Percentiles rank a stretch among this genome's conserved stretches.
Conservation (phyloP, 2,888 invertebrate species). For the Flexamia atlantica region DNA sequence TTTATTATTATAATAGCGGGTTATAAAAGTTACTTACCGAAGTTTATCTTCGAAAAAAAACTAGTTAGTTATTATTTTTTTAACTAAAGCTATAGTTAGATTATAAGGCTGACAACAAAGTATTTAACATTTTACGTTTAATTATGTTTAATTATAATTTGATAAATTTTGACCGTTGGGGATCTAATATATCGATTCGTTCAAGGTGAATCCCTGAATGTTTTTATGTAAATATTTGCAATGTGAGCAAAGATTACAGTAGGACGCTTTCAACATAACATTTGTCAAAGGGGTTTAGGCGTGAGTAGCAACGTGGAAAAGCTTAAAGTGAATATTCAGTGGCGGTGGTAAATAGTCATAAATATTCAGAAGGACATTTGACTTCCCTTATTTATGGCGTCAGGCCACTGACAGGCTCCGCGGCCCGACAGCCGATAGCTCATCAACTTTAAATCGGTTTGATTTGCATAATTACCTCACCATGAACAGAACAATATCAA, state of each 20-base stretch:
- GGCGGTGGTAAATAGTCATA: conserved; percentile 2
- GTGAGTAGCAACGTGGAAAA: conserved; percentile 12
- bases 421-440: conserved; percentile 13
- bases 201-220: too few relatives aligned
- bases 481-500: not conserved
- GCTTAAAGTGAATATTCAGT: conserved; percentile 22
- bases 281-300: not conserved
- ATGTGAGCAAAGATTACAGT: too few relatives aligned
- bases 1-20: too few relatives aligned
- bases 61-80: too few relatives aligned
- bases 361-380: conserved; percentile 20
- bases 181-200: too few relatives aligned
- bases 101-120: not conserved
- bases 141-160: too few relatives aligned
- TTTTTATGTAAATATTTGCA: too few relatives aligned
- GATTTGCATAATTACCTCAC: not conserved
- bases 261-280: not conserved
- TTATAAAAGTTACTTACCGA: too few relatives aligned
- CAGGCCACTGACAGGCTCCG: conserved; percentile 22
- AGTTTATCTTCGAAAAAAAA: too few relatives aligned
- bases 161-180: too few relatives aligned
- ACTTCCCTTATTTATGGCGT: conserved; percentile 17
- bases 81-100: not conserved
- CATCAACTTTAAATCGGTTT: conserved; percentile 6
- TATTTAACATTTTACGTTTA: too few relatives aligned